Conservation (phyloP, 2,113 vertebrate species). For the Caranx ignobilis region DNA sequence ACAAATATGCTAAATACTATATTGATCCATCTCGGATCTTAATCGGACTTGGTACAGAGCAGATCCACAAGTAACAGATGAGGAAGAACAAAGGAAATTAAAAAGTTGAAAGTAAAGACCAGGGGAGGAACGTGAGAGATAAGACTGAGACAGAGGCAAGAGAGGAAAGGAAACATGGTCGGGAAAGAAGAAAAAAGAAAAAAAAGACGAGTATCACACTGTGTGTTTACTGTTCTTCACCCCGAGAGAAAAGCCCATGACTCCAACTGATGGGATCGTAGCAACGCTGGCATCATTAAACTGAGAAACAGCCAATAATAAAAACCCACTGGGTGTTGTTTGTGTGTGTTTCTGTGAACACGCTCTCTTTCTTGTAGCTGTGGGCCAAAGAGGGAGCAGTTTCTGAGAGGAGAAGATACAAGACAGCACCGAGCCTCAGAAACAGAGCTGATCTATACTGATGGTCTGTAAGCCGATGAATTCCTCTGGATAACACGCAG, state of each 20-base stretch:
- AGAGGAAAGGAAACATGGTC: not conserved
- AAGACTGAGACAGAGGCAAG: not conserved
- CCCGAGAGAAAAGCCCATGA: conserved; percentile 48
- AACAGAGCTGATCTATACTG: conserved; percentile 9
- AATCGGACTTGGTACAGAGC: not conserved
- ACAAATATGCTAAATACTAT: not conserved
- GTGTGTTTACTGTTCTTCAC: conserved; percentile 37
- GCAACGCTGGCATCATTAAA: conserved; percentile 54
- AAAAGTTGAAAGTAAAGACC: not conserved
- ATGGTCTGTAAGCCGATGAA: conserved; percentile 1
- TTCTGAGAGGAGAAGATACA: not conserved
- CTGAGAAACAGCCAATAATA: conserved; percentile 30
- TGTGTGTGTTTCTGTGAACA: conserved; percentile 11
- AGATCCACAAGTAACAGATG: not conserved
- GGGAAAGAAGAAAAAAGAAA: not conserved
- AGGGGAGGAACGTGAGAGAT: not conserved
- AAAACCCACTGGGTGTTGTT: conserved; percentile 34
- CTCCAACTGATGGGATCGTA: conserved; percentile 43
- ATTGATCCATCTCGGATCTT: not conserved
- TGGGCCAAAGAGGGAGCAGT: conserved; percentile 7
- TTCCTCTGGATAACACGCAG: not conserved
- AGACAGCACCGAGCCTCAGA: not conserved
- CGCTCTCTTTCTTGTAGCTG: conserved; percentile 17
- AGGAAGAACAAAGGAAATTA: not conserved
- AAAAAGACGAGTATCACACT: not conserved